These are phyloP conservation scores for Arremon brunneinucha DNA, from an alignment of 2,797 vertebrate genomes.

Conservation along the genomic window DNA sequence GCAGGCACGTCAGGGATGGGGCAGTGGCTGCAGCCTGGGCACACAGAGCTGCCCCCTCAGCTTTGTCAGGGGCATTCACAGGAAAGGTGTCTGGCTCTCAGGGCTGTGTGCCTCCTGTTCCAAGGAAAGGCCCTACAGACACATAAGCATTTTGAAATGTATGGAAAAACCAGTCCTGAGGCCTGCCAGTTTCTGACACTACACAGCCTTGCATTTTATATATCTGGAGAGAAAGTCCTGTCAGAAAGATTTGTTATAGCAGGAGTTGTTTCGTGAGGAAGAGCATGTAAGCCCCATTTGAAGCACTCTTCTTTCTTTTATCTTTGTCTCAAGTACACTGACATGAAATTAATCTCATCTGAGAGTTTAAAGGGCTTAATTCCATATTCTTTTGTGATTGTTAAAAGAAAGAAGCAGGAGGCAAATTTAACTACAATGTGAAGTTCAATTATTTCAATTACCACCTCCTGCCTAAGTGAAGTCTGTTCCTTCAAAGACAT, in stretches of 20 bases:
- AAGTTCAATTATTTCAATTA: slow-evolving; percentile 75
- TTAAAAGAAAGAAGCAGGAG: slow-evolving; percentile 54
- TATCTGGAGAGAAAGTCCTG: neutral
- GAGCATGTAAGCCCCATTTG: neutral
- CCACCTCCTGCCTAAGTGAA: slow-evolving; percentile 68
- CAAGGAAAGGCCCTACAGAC: neutral
- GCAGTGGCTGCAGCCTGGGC: neutral
- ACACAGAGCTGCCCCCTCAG: neutral
- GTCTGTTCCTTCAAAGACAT: slow-evolving; percentile 62
- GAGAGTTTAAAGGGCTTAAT: slow-evolving; percentile 65
- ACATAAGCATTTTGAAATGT: neutral
- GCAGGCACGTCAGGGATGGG: neutral
- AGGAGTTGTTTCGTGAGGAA: neutral
- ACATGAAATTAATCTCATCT: slow-evolving; percentile 49
- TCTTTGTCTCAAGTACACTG: slow-evolving; percentile 3
- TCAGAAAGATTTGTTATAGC: neutral
- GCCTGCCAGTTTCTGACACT: neutral
- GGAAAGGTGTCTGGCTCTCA: neutral
- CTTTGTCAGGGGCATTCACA: neutral
- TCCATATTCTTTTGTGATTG: slow-evolving; percentile 55
- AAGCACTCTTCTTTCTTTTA: neutral
- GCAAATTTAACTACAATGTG: slow-evolving; percentile 64
- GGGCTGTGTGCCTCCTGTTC: neutral
- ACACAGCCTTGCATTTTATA: neutral
- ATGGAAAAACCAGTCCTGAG: neutral